Conservation (phyloP, 2,113 vertebrate genomes). For the Laticauda laticaudata region DNA sequence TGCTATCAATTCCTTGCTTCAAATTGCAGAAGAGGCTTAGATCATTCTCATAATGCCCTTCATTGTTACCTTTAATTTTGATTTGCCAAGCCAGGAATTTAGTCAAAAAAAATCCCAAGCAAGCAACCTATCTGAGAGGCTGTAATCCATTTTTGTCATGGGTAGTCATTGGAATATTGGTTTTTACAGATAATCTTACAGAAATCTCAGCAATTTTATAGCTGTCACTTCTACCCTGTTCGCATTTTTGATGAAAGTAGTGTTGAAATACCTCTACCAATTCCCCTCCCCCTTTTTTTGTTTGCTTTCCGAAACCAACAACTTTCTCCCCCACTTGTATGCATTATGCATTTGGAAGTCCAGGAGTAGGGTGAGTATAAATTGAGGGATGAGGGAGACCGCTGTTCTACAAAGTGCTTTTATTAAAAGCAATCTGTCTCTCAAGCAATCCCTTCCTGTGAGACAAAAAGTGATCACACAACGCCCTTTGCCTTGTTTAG, state of each 20-base stretch:
- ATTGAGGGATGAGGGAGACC: not conserved
- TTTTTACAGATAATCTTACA: constrained; percentile 38
- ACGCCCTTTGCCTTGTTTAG: not conserved
- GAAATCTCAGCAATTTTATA: constrained; percentile 40
- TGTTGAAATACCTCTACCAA: constrained; percentile 34
- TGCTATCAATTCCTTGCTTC: constrained; percentile 94
- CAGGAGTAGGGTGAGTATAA: not conserved
- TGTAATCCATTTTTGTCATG: constrained; percentile 23
- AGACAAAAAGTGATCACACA: not conserved
- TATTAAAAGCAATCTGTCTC: constrained; percentile 21
- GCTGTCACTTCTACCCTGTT: constrained; percentile 36
- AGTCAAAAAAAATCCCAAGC: constrained; percentile 60
- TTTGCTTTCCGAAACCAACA: constrained; percentile 7
- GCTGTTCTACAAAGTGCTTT: constrained; percentile 25
- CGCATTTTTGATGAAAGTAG: constrained; percentile 30
- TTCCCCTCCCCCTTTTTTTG: constrained; percentile 26
- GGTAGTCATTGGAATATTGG: constrained; percentile 29
- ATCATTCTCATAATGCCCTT: not conserved
- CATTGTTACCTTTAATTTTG: constrained; percentile 31
- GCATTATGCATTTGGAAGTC: constrained; percentile 45
- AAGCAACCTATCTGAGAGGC: constrained; percentile 35
- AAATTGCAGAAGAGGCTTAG: constrained; percentile 95
- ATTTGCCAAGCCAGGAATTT: constrained; percentile 68
- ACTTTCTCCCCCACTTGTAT: constrained; percentile 41
- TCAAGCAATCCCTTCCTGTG: constrained; percentile 20